Base-by-base conservation (phyloP, 2,888 invertebrate genomes). In the Amphipoea oculea region DNA sequence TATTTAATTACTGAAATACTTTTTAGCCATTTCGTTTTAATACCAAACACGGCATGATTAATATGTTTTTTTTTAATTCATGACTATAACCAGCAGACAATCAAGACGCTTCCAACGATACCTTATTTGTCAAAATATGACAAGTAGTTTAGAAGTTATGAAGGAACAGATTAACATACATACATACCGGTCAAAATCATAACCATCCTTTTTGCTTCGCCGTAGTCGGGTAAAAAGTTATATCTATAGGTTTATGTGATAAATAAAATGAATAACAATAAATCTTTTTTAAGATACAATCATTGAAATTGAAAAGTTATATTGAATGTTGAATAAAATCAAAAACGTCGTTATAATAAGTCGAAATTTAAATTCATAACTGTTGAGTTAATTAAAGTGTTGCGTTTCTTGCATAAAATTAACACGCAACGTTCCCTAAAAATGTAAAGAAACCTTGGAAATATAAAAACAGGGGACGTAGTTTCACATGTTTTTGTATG, bases 401-500 rank as follows among this genome's bases (percentile, higher is more conserved):
- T 54, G n/a, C 36, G 7, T 67, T 62, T 12, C 6, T 68, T 78
- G 40, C 20, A 23, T 62, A 68, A 36, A 48, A 79, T 69, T 48
- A 65, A 65, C 62, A 68, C 40, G 7, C 48, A 57, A 20, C 11
- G 40, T 60, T 66, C 65, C 36, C 62, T n/a, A 48, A 23, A 70
- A 78, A 79, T 48, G 36, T 69, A 51, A 69, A 65, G 57, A 78
- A 42, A 45, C 17, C 29, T 29, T 83, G 45, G 9, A n/a, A 67
- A 63, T 73, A 73, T 71, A 62, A 82, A 69, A 69, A 72, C 57
- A 69, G 60, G 48, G 29, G 23, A 20, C 63, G 54, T 70, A 75
- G 70, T 77, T 83, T 77, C 72, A 65, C 68, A 70, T 81, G 70
- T 71, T 78, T 83, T 75, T 83, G 79, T 80, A 78, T 76, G 73